phyloP scores from a whole-genome alignment of 1,140 invertebrate genomes.

The Sarcophaga peregrina region DNA sequence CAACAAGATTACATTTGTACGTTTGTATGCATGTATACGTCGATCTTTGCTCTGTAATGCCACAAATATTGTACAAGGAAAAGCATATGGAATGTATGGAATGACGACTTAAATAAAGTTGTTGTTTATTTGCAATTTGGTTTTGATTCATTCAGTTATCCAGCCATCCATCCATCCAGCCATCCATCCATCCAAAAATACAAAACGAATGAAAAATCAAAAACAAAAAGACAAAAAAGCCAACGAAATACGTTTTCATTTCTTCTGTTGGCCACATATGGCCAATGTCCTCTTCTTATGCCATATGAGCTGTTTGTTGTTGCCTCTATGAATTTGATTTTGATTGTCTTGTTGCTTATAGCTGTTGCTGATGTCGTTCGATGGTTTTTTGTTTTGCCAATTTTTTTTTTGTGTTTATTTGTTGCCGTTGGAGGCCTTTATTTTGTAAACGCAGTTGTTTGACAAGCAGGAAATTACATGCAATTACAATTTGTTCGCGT shows the following conservation, averaged over 20 bases:
- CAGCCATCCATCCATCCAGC: not conserved
- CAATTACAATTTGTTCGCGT: constrained; percentile 64
- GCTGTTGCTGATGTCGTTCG: not conserved
- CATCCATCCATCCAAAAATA: not conserved
- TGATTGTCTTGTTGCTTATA: not conserved
- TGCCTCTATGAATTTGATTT: constrained; percentile 6
- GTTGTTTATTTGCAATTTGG: not conserved
- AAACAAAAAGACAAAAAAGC: no score
- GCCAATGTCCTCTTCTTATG: constrained; percentile 5
- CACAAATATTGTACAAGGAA: no score
- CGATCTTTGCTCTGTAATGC: not conserved
- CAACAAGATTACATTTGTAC: not conserved
- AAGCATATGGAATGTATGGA: not conserved
- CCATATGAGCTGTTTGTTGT: no score
- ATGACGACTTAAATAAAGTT: not conserved
- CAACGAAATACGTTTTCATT: not conserved
- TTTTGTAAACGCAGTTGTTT: constrained; percentile 45
- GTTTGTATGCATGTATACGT: not conserved
- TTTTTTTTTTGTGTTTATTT: constrained; percentile 15
- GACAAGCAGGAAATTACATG: constrained; percentile 60
- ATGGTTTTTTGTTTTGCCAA: not conserved
- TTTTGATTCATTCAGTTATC: not conserved
- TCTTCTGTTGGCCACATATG: not conserved
- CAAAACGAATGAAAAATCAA: not conserved
- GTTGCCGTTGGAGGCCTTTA: not conserved